Percentiles rank a stretch among this genome's conserved stretches.
These are phyloP conservation scores for Aporophyla nigra DNA, from an alignment of 2,888 invertebrate genomes.

Conservation along the genomic window DNA sequence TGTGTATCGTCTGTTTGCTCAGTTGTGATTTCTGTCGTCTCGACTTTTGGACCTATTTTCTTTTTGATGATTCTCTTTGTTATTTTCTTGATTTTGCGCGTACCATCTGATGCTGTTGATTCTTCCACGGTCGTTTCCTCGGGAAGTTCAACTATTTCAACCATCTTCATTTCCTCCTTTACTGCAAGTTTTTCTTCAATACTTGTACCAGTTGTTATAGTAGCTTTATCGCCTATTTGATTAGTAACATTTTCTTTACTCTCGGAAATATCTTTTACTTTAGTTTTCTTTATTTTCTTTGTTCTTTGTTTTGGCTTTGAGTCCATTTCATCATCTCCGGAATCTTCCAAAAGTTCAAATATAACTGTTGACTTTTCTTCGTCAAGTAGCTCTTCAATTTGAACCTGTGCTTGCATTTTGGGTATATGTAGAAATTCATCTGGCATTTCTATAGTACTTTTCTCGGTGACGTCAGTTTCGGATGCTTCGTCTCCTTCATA, in stretches of 20 bases:
- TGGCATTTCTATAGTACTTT: conserved; percentile 82
- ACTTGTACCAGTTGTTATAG: conserved; percentile 47
- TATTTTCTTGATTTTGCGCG: neutral
- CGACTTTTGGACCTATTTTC: neutral
- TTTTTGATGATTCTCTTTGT: neutral
- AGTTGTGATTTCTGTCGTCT: neutral
- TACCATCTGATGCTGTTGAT: neutral
- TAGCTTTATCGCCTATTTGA: conserved; percentile 66
- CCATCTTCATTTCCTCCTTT: neutral
- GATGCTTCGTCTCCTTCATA: conserved; percentile 76
- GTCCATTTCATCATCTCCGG: conserved; percentile 28
- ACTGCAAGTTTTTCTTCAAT: conserved; percentile 17
- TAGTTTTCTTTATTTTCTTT: conserved; percentile 50
- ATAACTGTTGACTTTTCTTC: conserved; percentile 65
- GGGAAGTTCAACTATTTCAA: neutral
- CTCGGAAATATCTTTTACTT: conserved; percentile 10
- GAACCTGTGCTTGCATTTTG: conserved; percentile 74
- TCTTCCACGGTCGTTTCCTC: neutral
- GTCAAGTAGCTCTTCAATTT: conserved; percentile 81
- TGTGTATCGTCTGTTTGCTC: neutral
- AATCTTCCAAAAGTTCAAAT: conserved; percentile 35
- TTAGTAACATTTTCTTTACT: neutral
- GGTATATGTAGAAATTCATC: conserved; percentile 80
- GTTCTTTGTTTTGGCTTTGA: conserved; percentile 60
- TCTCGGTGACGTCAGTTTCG: conserved; percentile 73